Evolutionary conservation across 2,113 vertebrate species (phyloP), one percentile per base, ranked within the genome.

Genomic region (Ictidomys tridecemlineatus): DNA sequence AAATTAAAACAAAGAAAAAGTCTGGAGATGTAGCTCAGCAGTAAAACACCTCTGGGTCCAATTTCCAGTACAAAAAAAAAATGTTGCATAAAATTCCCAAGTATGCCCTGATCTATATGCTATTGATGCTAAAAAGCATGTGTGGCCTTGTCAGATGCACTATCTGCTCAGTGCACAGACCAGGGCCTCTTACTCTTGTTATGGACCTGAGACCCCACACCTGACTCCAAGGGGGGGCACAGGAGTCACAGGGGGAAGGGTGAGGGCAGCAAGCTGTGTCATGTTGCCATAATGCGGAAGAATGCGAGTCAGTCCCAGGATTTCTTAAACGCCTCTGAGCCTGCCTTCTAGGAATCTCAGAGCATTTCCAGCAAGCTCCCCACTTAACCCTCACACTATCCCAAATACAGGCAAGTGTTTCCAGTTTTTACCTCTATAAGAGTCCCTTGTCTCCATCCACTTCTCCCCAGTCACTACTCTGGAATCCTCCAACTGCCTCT

Each of bases 291-390:
- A 1, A 63, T 1, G 4, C 24, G 30, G 34, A 95, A 63, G 53
- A 58, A 39, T 8, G 22, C 0, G 0, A 58, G 48, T 4, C 70
- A 72, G 53, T 61, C 48, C 26, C 0, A 1, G 56, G 24, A n/a
- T 89, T 79, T 89, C 94, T 77, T 42, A 74, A 72, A 18, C 3
- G 42, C 30, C 89, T 58, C 58, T 70, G 28, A 48, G n/a, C n/a
- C 77, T 63, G 72, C 87, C 80, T 88, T 85, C 94, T 63, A 92
- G 84, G 74, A 86, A 92, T 53, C 95, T 91, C 42, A 10, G 42
- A n/a, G 80, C 17, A 39, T 42, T 90, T 91, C 86, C 86, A n/a
- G 91, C 11, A 76, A 70, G 32, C 18, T 11, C 8, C 53, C 6
- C 4, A 24, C 48, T n/a, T 70, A 84, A 69, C 42, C 45, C 30